Evolutionary conservation across 2,113 vertebrate species (phyloP).

Genomic region (Caloenas nicobarica): DNA sequence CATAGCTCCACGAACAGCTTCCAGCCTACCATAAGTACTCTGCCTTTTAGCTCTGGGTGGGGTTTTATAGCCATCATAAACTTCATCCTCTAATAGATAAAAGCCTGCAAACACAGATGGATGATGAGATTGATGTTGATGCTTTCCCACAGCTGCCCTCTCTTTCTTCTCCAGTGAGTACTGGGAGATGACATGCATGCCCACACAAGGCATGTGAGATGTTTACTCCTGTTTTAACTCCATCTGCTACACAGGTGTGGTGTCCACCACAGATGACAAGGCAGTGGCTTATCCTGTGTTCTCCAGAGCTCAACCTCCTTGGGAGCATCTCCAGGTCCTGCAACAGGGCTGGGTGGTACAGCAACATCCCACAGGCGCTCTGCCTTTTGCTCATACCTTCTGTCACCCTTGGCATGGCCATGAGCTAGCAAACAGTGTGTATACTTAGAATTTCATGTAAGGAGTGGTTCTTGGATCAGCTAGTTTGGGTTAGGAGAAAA

Average conservation of each 20-base stretch:
- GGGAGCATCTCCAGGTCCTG: neutral
- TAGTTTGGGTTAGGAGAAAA: neutral
- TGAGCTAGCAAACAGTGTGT: neutral
- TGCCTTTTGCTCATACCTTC: neutral
- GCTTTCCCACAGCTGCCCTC: neutral
- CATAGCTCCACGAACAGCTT: neutral
- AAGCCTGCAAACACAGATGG: neutral
- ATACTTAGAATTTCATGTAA: neutral
- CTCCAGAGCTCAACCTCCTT: rapidly evolving
- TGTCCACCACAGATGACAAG: neutral
- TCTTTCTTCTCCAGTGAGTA: neutral
- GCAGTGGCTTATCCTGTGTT: rapidly evolving
- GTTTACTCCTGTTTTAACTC: neutral
- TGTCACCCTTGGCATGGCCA: neutral
- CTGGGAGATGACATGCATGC: neutral
- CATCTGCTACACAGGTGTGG: neutral
- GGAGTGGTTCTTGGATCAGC: neutral
- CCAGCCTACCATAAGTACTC: neutral
- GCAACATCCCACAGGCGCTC: neutral
- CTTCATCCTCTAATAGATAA: neutral
- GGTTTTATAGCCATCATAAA: neutral
- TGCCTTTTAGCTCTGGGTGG: neutral
- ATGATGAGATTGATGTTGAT: neutral
- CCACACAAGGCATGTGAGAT: neutral
- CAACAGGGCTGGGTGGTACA: rapidly evolving